phyloP scores from a whole-genome alignment of 2,888 invertebrate species.

The Standfussiana lucernea region DNA sequence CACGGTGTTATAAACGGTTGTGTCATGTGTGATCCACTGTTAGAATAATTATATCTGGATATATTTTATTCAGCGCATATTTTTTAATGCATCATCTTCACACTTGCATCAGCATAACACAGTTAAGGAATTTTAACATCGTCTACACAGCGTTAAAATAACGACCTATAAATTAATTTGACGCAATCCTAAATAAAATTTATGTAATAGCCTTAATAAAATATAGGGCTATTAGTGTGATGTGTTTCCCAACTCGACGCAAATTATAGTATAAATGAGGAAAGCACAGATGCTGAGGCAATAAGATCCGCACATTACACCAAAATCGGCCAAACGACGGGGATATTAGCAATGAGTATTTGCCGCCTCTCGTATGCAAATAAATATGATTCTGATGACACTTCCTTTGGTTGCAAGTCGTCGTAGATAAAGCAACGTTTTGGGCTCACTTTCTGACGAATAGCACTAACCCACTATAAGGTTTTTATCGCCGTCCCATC shows the following conservation, averaged over 20 bases:
- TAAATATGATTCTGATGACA: conserved; percentile 74
- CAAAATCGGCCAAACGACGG: conserved; percentile 74
- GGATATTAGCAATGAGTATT: conserved; percentile 80
- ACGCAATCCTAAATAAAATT: conserved; percentile 71
- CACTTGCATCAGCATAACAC: conserved; percentile 26
- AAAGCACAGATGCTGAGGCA: conserved; percentile 82
- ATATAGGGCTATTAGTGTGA: conserved; percentile 78
- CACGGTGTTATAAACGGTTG: conserved; percentile 19
- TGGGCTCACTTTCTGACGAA: conserved; percentile 2
- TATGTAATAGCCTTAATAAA: conserved; percentile 71
- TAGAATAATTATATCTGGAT: background rate
- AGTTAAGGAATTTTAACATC: conserved; percentile 61
- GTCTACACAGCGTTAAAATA: conserved; percentile 61
- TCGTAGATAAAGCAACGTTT: conserved; percentile 32
- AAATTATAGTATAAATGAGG: conserved; percentile 82
- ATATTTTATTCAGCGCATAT: background rate
- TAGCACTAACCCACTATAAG: background rate
- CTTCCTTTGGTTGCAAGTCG: conserved; percentile 20
- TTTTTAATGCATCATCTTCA: conserved; percentile 4
- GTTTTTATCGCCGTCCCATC: background rate
- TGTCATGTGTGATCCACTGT: background rate
- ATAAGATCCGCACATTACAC: conserved; percentile 77
- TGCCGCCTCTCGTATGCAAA: conserved; percentile 70
- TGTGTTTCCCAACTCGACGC: conserved; percentile 77
- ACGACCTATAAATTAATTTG: conserved; percentile 70